phyloP scores from a whole-genome alignment of 2,113 vertebrate species.

The Epinephelus lanceolatus region DNA sequence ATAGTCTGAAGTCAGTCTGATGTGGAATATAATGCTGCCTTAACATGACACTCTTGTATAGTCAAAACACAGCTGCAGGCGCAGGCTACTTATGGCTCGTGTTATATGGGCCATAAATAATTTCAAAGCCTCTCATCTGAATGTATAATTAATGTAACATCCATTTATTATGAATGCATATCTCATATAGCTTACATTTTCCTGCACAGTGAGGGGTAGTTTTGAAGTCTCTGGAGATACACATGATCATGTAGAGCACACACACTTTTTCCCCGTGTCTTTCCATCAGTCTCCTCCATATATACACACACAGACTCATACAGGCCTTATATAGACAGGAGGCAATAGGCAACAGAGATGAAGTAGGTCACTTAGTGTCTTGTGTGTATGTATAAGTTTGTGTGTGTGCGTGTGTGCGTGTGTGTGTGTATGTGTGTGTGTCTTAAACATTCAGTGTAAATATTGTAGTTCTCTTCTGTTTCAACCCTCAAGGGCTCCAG shows the following conservation, averaged over 20 bases:
- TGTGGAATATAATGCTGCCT: slow-evolving; percentile 3
- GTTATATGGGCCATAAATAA: slow-evolving; percentile 38
- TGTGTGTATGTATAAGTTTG: not conserved
- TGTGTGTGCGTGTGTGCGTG: not conserved
- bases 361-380: slow-evolving; percentile 36
- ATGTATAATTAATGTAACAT: slow-evolving; percentile 50
- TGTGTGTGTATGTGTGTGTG: not conserved
- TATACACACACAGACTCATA: not conserved
- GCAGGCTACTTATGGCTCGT: not conserved
- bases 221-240: slow-evolving; percentile 24
- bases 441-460: slow-evolving; percentile 55
- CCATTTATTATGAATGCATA: slow-evolving; percentile 46
- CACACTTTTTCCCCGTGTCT: not conserved
- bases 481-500: slow-evolving; percentile 66
- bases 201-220: not conserved
- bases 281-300: not conserved
- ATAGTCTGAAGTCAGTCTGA: slow-evolving; percentile 1
- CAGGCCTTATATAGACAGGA: not conserved
- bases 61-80: slow-evolving; percentile 34
- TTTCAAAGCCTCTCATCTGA: slow-evolving; percentile 40
- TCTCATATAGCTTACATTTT: slow-evolving; percentile 22
- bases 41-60: not conserved
- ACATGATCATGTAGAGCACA: slow-evolving; percentile 22
- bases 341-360: not conserved
- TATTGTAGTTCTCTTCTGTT: slow-evolving; percentile 68